These are phyloP conservation scores for Sebastes minor DNA, from an alignment of 2,797 vertebrate genomes.

Conservation along the genomic window DNA sequence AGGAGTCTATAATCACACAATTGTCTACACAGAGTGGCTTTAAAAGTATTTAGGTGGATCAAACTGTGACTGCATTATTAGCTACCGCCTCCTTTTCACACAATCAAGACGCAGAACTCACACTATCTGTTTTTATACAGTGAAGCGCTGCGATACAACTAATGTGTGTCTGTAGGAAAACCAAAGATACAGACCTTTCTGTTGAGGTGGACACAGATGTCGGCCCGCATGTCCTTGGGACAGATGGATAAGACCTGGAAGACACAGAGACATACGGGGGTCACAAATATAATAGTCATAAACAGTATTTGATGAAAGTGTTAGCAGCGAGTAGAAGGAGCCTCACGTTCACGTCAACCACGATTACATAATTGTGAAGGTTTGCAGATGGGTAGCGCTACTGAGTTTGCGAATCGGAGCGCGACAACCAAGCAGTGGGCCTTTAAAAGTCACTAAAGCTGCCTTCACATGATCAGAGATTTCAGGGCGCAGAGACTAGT, in stretches of 20 bases:
- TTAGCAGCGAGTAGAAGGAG: background rate
- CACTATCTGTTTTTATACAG: no score
- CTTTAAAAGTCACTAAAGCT: background rate
- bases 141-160: background rate
- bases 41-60: no score
- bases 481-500: no score
- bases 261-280: background rate
- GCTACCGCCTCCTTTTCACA: no score
- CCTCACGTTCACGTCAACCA: background rate
- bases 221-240: slow-evolving; percentile 97
- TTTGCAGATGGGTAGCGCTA: background rate
- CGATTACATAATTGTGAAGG: background rate
- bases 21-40: no score
- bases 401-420: background rate
- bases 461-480: no score
- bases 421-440: background rate
- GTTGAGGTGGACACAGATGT: slow-evolving; percentile 97
- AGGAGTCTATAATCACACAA: no score
- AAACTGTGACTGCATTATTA: no score
- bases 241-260: slow-evolving; percentile 76
- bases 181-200: slow-evolving; percentile 76
- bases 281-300: background rate
- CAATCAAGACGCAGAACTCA: no score
- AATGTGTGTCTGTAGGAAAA: background rate
- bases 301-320: background rate